Percentiles rank a stretch among this genome's conserved stretches.
These are phyloP conservation scores for Clarias fuscus DNA, from an alignment of 2,797 vertebrate species.

Conservation along the genomic window DNA sequence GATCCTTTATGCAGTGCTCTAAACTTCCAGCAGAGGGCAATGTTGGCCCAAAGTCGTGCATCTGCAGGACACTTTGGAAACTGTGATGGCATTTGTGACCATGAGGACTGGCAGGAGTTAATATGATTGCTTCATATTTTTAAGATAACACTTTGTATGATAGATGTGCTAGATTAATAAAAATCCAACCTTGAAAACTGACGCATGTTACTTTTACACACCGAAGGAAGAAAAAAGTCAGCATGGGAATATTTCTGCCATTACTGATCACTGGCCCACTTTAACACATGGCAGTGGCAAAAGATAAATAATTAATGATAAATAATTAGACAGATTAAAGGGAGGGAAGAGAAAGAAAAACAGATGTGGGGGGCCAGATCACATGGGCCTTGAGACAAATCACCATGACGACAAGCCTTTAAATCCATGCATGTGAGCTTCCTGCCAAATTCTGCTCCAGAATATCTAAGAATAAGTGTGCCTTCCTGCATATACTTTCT, in stretches of 20 bases:
- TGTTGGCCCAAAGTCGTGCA: constrained; percentile 42
- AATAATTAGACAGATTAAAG: constrained; percentile 55
- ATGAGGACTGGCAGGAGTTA: background rate
- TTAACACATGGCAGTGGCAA: constrained; percentile 57
- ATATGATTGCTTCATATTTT: constrained; percentile 5
- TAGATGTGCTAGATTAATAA: background rate
- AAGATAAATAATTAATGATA: constrained; percentile 66
- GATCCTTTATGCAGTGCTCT: background rate
- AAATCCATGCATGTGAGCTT: constrained; percentile 49
- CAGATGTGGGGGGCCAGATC: constrained; percentile 76
- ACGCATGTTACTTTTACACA: background rate
- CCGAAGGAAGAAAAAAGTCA: background rate
- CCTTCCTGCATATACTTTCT: constrained; percentile 25
- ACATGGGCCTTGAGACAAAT: constrained; percentile 73
- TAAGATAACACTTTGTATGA: background rate
- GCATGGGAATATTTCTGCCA: constrained; percentile 24
- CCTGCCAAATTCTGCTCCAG: constrained; percentile 52
- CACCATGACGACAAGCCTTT: constrained; percentile 77
- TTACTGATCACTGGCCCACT: constrained; percentile 53
- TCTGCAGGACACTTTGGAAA: background rate
- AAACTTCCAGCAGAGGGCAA: constrained; percentile 48
- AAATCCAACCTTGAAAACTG: background rate
- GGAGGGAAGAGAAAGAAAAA: constrained; percentile 67
- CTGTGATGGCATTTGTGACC: constrained; percentile 27
- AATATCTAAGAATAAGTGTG: constrained; percentile 46